A percentile compares a stretch with the other conserved stretches of the same genome.
Evolutionary conservation across 2,113 vertebrate species (phyloP).

Genomic region (Papio anubis): DNA sequence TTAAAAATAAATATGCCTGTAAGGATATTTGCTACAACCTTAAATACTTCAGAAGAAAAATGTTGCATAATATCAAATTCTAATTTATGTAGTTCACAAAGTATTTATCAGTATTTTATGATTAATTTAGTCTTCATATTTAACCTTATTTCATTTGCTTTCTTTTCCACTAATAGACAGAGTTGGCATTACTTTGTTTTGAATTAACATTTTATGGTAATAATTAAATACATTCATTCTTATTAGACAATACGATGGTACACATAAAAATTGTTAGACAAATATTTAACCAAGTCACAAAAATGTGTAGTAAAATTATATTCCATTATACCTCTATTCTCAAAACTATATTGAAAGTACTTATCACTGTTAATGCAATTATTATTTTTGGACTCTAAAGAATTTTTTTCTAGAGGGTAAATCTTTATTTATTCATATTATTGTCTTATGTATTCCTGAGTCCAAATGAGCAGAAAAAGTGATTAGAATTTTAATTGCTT

Average conservation of each 20-base stretch:
- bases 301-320: background rate
- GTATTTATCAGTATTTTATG: background rate
- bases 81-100: background rate
- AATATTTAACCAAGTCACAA: conserved; percentile 35
- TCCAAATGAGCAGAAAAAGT: background rate
- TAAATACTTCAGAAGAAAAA: background rate
- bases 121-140: background rate
- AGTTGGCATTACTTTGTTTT: background rate
- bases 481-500: conserved; percentile 12
- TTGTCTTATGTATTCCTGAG: background rate
- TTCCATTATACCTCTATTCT: background rate
- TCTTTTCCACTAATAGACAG: background rate
- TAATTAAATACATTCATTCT: conserved; percentile 37
- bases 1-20: background rate
- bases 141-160: background rate
- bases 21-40: background rate
- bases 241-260: background rate
- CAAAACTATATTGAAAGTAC: background rate
- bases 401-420: background rate
- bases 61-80: background rate
- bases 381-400: background rate
- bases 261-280: background rate
- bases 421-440: conserved; percentile 29
- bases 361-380: background rate
- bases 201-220: conserved; percentile 5